These are phyloP conservation scores for Lutraria rhynchaena DNA, from an alignment of 1,140 invertebrate species.

Conservation along the genomic window DNA sequence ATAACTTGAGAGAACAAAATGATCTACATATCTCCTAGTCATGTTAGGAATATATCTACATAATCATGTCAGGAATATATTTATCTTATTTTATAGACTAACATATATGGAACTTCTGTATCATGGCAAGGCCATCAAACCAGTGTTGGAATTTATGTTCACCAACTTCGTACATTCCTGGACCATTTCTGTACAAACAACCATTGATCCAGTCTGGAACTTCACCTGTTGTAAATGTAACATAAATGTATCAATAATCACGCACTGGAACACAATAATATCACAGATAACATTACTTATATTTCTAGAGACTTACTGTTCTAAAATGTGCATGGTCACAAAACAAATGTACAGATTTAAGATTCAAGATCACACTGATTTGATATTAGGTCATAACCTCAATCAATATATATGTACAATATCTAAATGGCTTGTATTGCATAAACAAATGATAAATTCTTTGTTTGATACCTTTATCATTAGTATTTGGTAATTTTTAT, in stretches of 20 bases:
- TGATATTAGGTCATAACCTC: too few species aligned
- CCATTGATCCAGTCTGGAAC: constrained; percentile 92
- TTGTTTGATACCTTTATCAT: too few species aligned
- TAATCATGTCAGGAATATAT: too few species aligned
- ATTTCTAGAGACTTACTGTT: background rate
- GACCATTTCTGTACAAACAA: constrained; percentile 91
- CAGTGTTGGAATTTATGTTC: constrained; percentile 90
- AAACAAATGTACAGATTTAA: background rate
- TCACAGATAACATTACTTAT: background rate
- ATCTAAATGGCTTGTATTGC: too few species aligned
- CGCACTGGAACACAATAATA: background rate
- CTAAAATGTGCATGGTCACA: background rate
- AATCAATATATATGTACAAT: background rate
- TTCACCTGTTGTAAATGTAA: constrained; percentile 82
- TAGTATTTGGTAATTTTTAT: too few species aligned
- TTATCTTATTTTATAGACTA: constrained; percentile 13
- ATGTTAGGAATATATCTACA: too few species aligned
- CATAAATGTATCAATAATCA: background rate
- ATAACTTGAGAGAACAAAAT: too few species aligned
- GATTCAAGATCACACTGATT: too few species aligned
- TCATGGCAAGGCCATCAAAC: constrained; percentile 92
- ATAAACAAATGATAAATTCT: too few species aligned
- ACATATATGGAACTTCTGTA: constrained; percentile 87
- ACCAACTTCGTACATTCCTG: constrained; percentile 90
- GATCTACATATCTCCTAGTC: too few species aligned